Percentiles rank a stretch among this genome's conserved stretches.
Conservation (phyloP, 1,140 invertebrate species). For the Stegodyphus dumicola region DNA sequence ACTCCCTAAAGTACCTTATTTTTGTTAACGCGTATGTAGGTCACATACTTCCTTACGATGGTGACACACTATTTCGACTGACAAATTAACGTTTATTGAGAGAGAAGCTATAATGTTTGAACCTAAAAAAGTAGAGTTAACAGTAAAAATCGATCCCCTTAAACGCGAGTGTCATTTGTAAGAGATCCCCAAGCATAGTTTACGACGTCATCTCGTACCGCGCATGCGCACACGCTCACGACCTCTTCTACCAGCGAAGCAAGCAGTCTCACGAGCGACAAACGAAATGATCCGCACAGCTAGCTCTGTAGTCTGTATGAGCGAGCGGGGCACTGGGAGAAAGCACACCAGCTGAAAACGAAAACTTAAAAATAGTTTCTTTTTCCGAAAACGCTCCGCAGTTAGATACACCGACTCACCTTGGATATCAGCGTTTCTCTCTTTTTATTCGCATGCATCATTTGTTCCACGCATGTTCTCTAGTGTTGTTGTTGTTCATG, state of each 20-base stretch:
- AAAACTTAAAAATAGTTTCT: neutral
- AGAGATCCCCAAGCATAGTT: neutral
- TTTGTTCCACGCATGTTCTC: neutral
- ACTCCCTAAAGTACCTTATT: no score
- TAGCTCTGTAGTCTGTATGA: neutral
- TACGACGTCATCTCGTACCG: conserved; percentile 11
- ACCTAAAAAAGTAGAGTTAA: no score
- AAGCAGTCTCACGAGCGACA: neutral
- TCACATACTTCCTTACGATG: no score
- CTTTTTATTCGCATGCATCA: neutral
- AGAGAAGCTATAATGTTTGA: no score
- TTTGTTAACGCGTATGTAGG: no score
- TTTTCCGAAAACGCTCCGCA: neutral
- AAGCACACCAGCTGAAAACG: neutral
- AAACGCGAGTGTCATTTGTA: neutral
- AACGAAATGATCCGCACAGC: neutral
- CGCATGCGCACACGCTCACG: conserved; percentile 19
- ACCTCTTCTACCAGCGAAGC: conserved; percentile 16
- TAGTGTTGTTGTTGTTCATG: neutral
- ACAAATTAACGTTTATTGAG: no score
- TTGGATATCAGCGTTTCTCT: neutral
- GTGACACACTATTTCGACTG: no score
- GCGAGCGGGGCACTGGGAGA: neutral
- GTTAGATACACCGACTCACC: no score
- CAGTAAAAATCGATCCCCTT: no score